Conservation (phyloP, 1,140 invertebrate species). For the Trichomalopsis sarcophagae region DNA sequence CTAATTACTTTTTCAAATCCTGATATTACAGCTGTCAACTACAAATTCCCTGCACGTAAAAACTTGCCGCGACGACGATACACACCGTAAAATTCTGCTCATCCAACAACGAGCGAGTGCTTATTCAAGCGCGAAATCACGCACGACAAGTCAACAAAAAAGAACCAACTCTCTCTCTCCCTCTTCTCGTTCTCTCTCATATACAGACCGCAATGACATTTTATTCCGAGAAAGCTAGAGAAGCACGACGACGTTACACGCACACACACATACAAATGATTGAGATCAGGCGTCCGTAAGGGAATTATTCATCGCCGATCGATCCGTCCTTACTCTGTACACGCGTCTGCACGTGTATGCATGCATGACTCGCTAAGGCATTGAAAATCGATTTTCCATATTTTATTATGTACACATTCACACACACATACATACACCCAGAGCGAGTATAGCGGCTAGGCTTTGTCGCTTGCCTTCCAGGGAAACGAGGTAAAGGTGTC, state of each 20-base stretch:
- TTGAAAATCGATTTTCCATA: conserved; percentile 47
- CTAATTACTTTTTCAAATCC: neutral
- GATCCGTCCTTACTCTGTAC: neutral
- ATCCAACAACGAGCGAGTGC: too few relatives aligned
- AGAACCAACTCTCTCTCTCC: too few relatives aligned
- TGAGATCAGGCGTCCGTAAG: conserved; percentile 23
- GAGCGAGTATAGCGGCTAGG: neutral
- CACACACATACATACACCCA: neutral
- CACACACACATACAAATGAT: neutral
- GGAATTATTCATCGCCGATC: conserved; percentile 35
- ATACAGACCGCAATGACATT: neutral
- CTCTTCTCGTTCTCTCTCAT: too few relatives aligned
- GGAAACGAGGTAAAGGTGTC: conserved; percentile 37
- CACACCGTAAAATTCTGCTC: neutral
- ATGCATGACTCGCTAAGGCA: conserved; percentile 8
- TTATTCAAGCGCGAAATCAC: neutral
- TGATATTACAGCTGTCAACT: neutral
- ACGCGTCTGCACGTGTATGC: neutral
- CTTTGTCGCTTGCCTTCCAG: neutral
- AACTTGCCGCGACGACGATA: neutral
- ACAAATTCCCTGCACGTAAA: neutral
- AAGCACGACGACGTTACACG: too few relatives aligned
- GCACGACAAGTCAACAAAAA: neutral
- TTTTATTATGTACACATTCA: conserved; percentile 20
- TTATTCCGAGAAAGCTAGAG: neutral